Evolutionary conservation across 2,797 vertebrate genomes (phyloP).

Genomic region (Syndactyla subalaris): DNA sequence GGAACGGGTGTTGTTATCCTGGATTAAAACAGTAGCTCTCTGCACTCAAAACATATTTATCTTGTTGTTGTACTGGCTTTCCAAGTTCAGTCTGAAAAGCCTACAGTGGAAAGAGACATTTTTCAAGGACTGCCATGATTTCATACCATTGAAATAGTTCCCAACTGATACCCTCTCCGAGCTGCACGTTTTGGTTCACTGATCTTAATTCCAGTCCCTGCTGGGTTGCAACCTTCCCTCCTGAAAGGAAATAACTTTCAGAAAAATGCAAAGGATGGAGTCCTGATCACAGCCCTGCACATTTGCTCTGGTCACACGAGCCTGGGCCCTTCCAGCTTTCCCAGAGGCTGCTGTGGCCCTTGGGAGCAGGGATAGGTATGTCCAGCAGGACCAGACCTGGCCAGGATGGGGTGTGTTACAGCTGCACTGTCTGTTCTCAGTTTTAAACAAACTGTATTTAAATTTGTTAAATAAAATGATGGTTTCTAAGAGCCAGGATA

Average conservation of each 20-base stretch:
- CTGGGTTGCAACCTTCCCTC: conserved; percentile 43
- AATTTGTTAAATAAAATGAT: conserved; percentile 77
- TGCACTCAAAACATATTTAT: background rate
- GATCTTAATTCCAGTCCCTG: conserved; percentile 26
- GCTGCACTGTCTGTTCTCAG: conserved; percentile 63
- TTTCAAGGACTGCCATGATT: background rate
- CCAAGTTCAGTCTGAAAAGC: background rate
- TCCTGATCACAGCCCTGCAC: conserved; percentile 5
- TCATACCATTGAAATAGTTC: background rate
- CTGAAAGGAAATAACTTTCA: conserved; percentile 16
- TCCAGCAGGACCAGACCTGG: background rate
- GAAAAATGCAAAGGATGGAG: background rate
- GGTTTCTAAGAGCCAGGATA: conserved; percentile 76
- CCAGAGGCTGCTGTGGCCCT: background rate
- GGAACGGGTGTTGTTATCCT: background rate
- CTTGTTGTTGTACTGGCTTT: background rate
- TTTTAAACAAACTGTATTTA: conserved; percentile 79
- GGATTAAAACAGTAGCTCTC: conserved; percentile 11
- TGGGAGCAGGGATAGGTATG: background rate
- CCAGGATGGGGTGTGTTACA: conserved; percentile 2
- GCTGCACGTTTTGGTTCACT: conserved; percentile 73
- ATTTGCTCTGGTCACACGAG: background rate
- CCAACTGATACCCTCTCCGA: conserved; percentile 29
- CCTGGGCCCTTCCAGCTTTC: background rate
- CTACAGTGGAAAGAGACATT: background rate